Percentiles rank a stretch among this genome's conserved stretches.
phyloP scores from a whole-genome alignment of 2,888 invertebrate genomes.

The Nemoura dubitans region DNA sequence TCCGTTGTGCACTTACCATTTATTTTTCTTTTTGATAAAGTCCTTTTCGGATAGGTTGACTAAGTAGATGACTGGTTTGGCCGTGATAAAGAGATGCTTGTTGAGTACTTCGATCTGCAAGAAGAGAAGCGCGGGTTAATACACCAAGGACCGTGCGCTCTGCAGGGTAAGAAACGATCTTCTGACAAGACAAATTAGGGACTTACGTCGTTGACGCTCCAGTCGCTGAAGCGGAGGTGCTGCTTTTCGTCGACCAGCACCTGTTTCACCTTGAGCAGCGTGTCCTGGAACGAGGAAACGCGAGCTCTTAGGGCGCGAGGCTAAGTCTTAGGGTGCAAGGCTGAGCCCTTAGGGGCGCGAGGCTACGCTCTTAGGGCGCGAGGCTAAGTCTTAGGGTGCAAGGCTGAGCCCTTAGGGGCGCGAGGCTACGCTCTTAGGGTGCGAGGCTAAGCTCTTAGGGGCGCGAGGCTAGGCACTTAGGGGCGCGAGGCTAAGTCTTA shows the following conservation, averaged over 20 bases:
- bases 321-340: not conserved
- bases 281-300: constrained; percentile 82
- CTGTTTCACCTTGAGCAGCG: constrained; percentile 83
- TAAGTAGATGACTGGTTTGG: constrained; percentile 97
- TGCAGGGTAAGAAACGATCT: not conserved
- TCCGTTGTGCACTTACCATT: constrained; percentile 74
- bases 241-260: constrained; percentile 88
- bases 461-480: not conserved
- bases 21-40: constrained; percentile 98
- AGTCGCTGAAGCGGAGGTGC: constrained; percentile 91
- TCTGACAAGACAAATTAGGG: too few relatives aligned
- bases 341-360: too few relatives aligned
- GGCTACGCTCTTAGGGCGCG: too few relatives aligned
- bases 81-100: constrained; percentile 94
- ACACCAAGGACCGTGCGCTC: not conserved
- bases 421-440: too few relatives aligned
- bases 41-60: constrained; percentile 98
- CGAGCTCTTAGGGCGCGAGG: too few relatives aligned
- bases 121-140: constrained; percentile 45
- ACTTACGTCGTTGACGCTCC: constrained; percentile 89
- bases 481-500: too few relatives aligned
- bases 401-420: not conserved
- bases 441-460: constrained; percentile 39
- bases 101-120: constrained; percentile 94
- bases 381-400: not conserved